These are phyloP conservation scores for Epinotia bilunana DNA, from an alignment of 2,888 invertebrate species.

Conservation along the genomic window DNA sequence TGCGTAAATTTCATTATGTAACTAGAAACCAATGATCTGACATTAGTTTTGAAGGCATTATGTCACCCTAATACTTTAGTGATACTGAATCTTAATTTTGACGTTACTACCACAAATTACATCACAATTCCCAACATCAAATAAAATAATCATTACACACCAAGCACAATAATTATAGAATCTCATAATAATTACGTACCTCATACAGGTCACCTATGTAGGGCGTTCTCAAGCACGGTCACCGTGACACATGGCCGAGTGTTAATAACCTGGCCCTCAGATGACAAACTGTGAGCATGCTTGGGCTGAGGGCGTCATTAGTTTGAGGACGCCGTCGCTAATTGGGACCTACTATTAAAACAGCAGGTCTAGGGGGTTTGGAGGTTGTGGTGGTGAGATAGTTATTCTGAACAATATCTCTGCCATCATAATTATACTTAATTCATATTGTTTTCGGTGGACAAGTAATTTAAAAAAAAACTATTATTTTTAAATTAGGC, in stretches of 20 bases:
- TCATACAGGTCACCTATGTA: slow-evolving; percentile 1
- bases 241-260: slow-evolving; percentile 1
- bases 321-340: slow-evolving; percentile 21
- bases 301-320: slow-evolving; percentile 31
- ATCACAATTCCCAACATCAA: neutral
- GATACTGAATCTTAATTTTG: neutral
- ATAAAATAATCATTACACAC: neutral
- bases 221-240: slow-evolving; percentile 15
- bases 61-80: neutral
- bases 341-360: slow-evolving; percentile 26
- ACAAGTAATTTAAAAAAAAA: too few relatives aligned
- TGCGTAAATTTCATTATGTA: too few relatives aligned
- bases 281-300: slow-evolving; percentile 28
- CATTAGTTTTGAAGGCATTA: too few relatives aligned
- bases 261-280: slow-evolving; percentile 18
- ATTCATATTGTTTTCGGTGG: too few relatives aligned
- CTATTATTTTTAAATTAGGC: too few relatives aligned
- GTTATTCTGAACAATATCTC: neutral
- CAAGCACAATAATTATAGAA: neutral
- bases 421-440: too few relatives aligned
- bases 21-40: too few relatives aligned
- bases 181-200: slow-evolving; percentile 11
- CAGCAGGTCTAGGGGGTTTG: neutral
- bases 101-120: neutral
- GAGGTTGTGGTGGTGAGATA: neutral